Conservation (phyloP, 64 coral and sea anemone genomes). For the Pocillopora verrucosa region DNA sequence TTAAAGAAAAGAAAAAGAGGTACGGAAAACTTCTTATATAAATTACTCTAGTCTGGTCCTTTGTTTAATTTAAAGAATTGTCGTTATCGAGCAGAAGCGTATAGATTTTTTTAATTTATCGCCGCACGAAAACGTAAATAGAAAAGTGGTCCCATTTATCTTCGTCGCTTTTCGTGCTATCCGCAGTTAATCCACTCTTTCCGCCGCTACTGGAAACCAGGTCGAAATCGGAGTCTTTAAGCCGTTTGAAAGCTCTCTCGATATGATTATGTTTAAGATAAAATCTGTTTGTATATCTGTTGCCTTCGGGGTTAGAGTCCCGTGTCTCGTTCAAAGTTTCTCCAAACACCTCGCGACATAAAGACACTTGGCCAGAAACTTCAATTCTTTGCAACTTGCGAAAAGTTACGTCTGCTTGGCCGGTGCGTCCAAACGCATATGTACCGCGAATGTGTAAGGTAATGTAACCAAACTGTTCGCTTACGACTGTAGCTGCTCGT, state of each 20-base stretch:
- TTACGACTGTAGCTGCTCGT: constrained; percentile 19
- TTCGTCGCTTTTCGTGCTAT: constrained; percentile 53
- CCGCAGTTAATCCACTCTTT: constrained; percentile 28
- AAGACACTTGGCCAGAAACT: constrained; percentile 80
- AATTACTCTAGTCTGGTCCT: neutral
- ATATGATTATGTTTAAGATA: constrained; percentile 84
- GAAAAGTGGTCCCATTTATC: constrained; percentile 93
- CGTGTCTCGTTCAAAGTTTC: constrained; percentile 75
- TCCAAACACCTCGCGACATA: constrained; percentile 86
- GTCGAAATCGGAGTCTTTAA: constrained; percentile 66
- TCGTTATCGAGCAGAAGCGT: neutral
- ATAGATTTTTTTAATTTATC: constrained; percentile 14
- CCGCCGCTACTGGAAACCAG: constrained; percentile 74
- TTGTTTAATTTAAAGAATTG: neutral
- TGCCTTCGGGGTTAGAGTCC: constrained; percentile 71
- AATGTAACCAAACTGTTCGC: constrained; percentile 73
- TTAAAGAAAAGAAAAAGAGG: neutral
- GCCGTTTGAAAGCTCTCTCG: constrained; percentile 84
- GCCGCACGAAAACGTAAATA: constrained; percentile 76
- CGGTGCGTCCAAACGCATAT: constrained; percentile 75
- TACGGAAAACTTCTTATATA: neutral
- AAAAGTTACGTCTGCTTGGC: constrained; percentile 80
- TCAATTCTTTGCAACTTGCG: constrained; percentile 86
- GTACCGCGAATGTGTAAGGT: constrained; percentile 82
- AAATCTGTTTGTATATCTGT: constrained; percentile 91